Evolutionary conservation across 2,797 vertebrate genomes (phyloP), one percentile per base, ranked within the genome.

Genomic region (Pseudochaenichthys georgianus): DNA sequence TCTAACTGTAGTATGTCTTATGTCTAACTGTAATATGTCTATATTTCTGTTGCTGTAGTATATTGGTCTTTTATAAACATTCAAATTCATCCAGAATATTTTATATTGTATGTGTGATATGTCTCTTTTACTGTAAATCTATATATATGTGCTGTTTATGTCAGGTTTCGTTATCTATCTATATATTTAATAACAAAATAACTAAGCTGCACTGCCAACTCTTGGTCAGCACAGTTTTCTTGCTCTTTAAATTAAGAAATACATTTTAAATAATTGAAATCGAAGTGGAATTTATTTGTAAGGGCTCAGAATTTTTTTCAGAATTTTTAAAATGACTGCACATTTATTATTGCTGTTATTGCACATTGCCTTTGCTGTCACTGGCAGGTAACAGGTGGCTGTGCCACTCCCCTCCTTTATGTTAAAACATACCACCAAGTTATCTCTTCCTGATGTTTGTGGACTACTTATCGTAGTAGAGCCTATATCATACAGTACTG

Each of bases 391-490:
- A 67, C 12, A 28, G 3, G 3, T 28, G 6, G 9, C 28, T 64
- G 51, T 52, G 70, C 74, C 87, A 80, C 81, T 80, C 70, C 63
- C 70, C 68, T 85, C 43, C 13, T 61, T 4, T n/a, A 41, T 15
- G 8, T 54, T 64, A 13, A 54, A 66, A 73, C n/a, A 58, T 63
- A 47, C 53, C 38, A 64, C 17, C 6, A 55, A 50, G 21, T 61
- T 16, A 46, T 58, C 21, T 59, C 45, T 42, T 70, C 53, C 28
- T 73, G 51, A 16, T 81, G 0, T 51, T 53, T 12, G 16, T 17
- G 1, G 68, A 19, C 3, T 47, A 5, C 9, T 10, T 15, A 38
- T 38, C 34, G 34, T 38, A 23, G 1, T 28, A 42, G 13, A 50
- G 8, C 5, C 16, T 17, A 9, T 38, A 21, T 1, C 12, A 13